Percentiles rank a stretch among this genome's conserved stretches.
These are phyloP conservation scores for Agrypnus murinus DNA, from an alignment of 2,888 invertebrate species.

Conservation along the genomic window DNA sequence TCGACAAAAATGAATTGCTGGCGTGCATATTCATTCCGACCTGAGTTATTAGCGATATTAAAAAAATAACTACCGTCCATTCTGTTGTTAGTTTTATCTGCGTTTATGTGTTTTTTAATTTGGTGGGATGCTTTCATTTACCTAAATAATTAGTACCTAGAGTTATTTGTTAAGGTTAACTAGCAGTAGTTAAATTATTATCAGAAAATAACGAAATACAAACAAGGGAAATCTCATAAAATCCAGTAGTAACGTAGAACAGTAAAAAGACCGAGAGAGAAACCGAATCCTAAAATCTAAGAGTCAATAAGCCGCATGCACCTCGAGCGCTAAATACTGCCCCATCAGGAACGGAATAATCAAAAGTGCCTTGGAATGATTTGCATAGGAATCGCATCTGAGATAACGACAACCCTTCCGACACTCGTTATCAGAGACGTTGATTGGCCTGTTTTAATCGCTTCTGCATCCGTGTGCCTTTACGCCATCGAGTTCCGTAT, in stretches of 20 bases:
- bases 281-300: conserved; percentile 19
- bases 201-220: too few relatives aligned
- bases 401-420: conserved; percentile 64
- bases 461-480: conserved; percentile 49
- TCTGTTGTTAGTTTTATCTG: conserved; percentile 33
- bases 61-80: conserved; percentile 38
- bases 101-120: conserved; percentile 42
- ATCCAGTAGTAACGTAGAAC: too few relatives aligned
- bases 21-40: conserved; percentile 31
- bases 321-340: conserved; percentile 46
- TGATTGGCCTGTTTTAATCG: conserved; percentile 56
- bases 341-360: conserved; percentile 58
- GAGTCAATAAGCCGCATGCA: conserved; percentile 36
- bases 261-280: too few relatives aligned
- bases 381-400: conserved; percentile 64
- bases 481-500: conserved; percentile 41
- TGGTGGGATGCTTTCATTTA: conserved; percentile 30
- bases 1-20: conserved; percentile 17
- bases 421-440: conserved; percentile 57
- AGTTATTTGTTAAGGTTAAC: background rate
- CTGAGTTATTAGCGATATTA: conserved; percentile 48
- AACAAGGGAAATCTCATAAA: too few relatives aligned
- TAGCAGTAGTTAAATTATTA: too few relatives aligned
- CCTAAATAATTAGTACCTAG: conserved; percentile 34
- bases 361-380: conserved; percentile 62